Base-by-base conservation (phyloP, 2,113 vertebrate genomes). In the Recurvirostra avosetta region DNA sequence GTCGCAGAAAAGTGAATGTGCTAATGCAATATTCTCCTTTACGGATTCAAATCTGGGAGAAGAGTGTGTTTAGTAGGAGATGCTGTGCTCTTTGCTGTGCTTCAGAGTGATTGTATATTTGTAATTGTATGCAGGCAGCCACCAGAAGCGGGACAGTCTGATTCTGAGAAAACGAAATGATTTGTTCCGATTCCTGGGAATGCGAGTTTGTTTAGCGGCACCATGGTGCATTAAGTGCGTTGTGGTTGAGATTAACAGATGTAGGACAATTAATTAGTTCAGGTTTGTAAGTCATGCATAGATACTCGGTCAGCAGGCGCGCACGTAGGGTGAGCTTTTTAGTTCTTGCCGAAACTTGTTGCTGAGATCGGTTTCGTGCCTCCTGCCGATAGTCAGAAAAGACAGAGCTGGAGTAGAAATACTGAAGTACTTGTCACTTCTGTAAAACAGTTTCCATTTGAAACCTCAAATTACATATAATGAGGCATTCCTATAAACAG, bases 381-480 rank as follows among this genome's bases (percentile, higher is more conserved):
- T 91, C 52, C 78, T 77, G 63, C 34, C 2, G 5, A 41, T 6
- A 59, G 20, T 67, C n/a, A 27, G 68, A 45, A 74, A 55, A 90
- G 56, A 47, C 56, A 85, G 94, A 81, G 95, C 70, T 82, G 62
- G 86, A 70, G 50, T 3, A 50, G 74, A 76, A 87, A 85, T 14
- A 47, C 66, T 27, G 58, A 92, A 68, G 38, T 83, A 41, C 70
- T 83, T 92, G 87, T 95, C 96, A 96, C 49, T 93, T 94, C 75
- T 86, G 63, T 83, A 29, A 82, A 95, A 62, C 71, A 63, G 59
- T 47, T 93, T 95, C 86, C 75, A 90, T 6, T 40, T 93, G 93
- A 96, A 92, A 96, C 59, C 88, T 95, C 78, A 92, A 96, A 94
- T 96, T 89, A 85, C 16, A 59, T 74, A 34, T 86, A 95, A 95